These are phyloP conservation scores for Onychomys leucogaster DNA, from an alignment of 2,797 vertebrate species.

Conservation along the genomic window DNA sequence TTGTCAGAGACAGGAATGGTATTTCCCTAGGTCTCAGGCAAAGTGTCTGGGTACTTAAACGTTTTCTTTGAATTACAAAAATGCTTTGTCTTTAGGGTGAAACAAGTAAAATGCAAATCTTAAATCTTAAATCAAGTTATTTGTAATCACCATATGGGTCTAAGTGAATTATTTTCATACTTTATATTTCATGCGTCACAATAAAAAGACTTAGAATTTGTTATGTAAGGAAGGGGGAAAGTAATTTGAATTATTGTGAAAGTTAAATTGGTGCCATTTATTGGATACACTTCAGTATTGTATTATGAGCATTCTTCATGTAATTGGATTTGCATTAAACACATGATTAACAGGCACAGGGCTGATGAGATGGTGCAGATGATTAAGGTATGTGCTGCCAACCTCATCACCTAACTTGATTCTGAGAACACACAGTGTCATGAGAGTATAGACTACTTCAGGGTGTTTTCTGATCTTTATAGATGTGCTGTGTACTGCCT, in stretches of 20 bases:
- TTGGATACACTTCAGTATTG: not conserved
- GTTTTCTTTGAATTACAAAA: conserved; percentile 49
- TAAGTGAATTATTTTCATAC: not conserved
- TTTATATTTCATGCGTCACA: not conserved
- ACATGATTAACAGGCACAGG: not conserved
- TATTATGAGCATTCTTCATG: not conserved
- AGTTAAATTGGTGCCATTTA: not conserved
- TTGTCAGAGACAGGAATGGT: not conserved
- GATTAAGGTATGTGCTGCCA: not conserved
- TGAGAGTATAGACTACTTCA: not conserved
- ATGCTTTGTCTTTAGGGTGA: conserved; percentile 23
- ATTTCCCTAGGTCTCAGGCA: conserved; percentile 50
- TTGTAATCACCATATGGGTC: not conserved
- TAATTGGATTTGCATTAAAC: not conserved
- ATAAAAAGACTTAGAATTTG: not conserved
- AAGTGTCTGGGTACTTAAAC: conserved; percentile 47
- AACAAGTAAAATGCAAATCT: conserved; percentile 46
- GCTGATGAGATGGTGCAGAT: not conserved
- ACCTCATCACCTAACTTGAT: not conserved
- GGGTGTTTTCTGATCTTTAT: not conserved
- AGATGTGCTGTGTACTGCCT: not conserved
- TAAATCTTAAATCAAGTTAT: conserved; percentile 50
- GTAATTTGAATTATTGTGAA: not conserved
- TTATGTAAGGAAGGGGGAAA: not conserved
- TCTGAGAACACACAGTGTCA: not conserved